A percentile compares a stretch with the other conserved stretches of the same genome.
Conservation (phyloP, 2,113 vertebrate species). For the Genyomyrus donnyi region DNA sequence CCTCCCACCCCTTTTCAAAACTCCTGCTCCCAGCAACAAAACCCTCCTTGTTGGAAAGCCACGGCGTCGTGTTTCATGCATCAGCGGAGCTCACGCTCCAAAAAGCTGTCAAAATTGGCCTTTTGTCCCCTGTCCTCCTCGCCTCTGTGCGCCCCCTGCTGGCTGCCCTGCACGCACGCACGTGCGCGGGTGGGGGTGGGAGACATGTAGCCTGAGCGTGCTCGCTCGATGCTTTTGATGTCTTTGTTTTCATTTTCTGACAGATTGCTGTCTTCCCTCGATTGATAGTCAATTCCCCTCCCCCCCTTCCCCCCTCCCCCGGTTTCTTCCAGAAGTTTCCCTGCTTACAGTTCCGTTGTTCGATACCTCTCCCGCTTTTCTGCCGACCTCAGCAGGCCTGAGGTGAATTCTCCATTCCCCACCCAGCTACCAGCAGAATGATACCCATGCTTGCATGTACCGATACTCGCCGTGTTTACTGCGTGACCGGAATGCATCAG, state of each 20-base stretch:
- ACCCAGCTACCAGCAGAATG: neutral
- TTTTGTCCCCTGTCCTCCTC: slow-evolving; percentile 40
- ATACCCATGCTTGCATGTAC: neutral
- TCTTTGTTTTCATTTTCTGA: slow-evolving; percentile 8
- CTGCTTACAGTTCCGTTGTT: neutral
- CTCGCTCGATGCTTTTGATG: slow-evolving; percentile 24
- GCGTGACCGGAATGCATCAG: neutral
- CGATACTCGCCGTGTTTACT: neutral
- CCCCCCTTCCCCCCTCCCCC: neutral
- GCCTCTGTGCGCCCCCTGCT: slow-evolving; percentile 22
- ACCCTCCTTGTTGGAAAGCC: slow-evolving; percentile 43
- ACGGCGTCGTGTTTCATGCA: slow-evolving; percentile 42
- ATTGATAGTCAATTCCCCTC: neutral
- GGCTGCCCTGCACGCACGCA: slow-evolving; percentile 26
- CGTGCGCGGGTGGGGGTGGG: neutral
- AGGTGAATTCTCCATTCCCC: neutral
- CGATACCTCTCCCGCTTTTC: neutral
- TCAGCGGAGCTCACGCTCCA: slow-evolving; percentile 45
- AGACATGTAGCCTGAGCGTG: slow-evolving; percentile 21
- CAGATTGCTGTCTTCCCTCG: neutral
- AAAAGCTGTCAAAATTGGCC: slow-evolving; percentile 45
- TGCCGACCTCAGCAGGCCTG: neutral
- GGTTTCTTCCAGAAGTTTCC: neutral
- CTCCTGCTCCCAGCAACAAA: slow-evolving; percentile 33
- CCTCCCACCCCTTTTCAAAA: neutral